phyloP scores from a whole-genome alignment of 2,888 invertebrate species.

The Hyles lineata region DNA sequence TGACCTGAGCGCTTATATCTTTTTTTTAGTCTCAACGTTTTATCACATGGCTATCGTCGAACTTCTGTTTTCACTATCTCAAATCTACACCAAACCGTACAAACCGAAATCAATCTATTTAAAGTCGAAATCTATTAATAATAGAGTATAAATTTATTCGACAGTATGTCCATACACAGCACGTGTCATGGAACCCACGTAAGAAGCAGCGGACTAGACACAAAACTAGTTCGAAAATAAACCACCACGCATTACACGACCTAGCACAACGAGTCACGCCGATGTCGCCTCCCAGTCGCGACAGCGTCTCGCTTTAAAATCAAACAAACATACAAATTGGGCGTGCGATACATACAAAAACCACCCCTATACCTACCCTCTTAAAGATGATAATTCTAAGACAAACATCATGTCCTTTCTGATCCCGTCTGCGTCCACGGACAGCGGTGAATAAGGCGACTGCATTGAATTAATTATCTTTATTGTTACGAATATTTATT shows the following conservation, averaged over 20 bases:
- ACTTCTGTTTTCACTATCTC: constrained; percentile 3
- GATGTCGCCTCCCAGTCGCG: constrained; percentile 57
- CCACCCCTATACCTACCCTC: background rate
- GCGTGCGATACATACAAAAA: constrained; percentile 4
- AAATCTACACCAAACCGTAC: background rate
- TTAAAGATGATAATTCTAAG: constrained; percentile 6
- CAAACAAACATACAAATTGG: constrained; percentile 41
- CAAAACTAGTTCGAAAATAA: constrained; percentile 47
- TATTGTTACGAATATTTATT: constrained; percentile 30
- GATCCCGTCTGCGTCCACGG: constrained; percentile 26
- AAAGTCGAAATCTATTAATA: background rate
- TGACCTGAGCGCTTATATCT: background rate
- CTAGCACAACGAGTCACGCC: constrained; percentile 58
- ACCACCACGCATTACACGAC: constrained; percentile 49
- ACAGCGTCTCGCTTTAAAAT: constrained; percentile 38
- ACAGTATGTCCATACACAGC: background rate
- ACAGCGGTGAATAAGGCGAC: constrained; percentile 26
- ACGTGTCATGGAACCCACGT: constrained; percentile 22
- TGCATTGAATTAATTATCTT: constrained; percentile 30
- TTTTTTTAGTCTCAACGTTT: background rate
- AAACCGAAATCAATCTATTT: background rate
- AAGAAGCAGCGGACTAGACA: constrained; percentile 48
- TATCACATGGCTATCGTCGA: constrained; percentile 2
- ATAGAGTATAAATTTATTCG: background rate
- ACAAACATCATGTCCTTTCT: background rate